A percentile compares a stretch with the other conserved stretches of the same genome.
Evolutionary conservation across 2,888 invertebrate species (phyloP).

Genomic region (Nymphalis polychloros): DNA sequence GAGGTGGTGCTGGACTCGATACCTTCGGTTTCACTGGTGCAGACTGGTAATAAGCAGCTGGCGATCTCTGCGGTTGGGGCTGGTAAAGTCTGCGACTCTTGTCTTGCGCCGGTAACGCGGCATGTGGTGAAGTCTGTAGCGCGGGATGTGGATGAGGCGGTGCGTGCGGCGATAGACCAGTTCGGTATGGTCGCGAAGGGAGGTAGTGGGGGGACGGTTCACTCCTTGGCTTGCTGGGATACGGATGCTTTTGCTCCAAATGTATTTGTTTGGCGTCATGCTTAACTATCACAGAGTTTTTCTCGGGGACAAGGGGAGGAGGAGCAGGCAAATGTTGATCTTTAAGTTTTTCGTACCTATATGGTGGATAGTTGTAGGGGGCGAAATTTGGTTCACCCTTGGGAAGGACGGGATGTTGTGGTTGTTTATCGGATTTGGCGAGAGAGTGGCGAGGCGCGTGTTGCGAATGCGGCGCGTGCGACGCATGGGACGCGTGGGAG

Average conservation of each 20-base stretch:
- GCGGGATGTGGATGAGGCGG: constrained; percentile 75
- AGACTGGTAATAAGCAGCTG: constrained; percentile 76
- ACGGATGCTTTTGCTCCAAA: constrained; percentile 81
- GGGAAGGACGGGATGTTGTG: constrained; percentile 64
- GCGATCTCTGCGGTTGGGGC: constrained; percentile 68
- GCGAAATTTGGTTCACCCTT: constrained; percentile 87
- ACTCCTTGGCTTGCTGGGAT: constrained; percentile 81
- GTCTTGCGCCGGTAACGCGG: constrained; percentile 57
- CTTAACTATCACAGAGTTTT: constrained; percentile 90
- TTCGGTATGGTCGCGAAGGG: constrained; percentile 73
- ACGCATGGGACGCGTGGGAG: constrained; percentile 44
- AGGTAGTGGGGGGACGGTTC: constrained; percentile 82
- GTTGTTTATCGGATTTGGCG: constrained; percentile 64
- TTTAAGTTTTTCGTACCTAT: constrained; percentile 84
- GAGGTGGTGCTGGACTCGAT: constrained; percentile 89
- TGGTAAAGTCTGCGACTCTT: constrained; percentile 63
- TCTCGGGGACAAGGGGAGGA: constrained; percentile 86
- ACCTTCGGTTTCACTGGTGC: constrained; percentile 84
- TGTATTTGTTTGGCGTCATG: constrained; percentile 86
- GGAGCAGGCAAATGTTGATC: constrained; percentile 84
- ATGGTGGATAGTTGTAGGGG: constrained; percentile 84
- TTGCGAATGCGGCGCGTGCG: constrained; percentile 52
- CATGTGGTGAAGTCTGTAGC: constrained; percentile 71
- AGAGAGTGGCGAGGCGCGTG: constrained; percentile 60
- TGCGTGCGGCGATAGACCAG: constrained; percentile 79